phyloP scores from a whole-genome alignment of 2,797 vertebrate species.

The Rhinoraja longicauda region DNA sequence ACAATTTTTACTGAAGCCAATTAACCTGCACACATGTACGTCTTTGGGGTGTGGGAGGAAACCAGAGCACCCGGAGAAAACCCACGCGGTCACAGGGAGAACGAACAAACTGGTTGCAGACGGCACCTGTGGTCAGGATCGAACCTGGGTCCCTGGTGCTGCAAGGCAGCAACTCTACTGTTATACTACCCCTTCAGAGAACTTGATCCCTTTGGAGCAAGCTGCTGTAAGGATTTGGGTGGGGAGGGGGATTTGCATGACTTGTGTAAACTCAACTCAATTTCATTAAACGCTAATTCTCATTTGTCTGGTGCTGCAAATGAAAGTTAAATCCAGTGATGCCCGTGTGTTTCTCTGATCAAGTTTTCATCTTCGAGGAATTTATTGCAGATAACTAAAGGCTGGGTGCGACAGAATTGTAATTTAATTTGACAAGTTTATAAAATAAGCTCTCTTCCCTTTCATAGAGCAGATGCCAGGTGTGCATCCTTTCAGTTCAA shows the following conservation, averaged over 20 bases:
- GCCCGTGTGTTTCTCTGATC: neutral
- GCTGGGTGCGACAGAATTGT: neutral
- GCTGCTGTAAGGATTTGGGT: no score
- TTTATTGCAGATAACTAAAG: neutral
- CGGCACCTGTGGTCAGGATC: no score
- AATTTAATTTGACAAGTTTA: conserved; percentile 15
- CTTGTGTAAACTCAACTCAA: neutral
- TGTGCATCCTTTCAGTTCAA: neutral
- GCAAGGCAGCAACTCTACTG: no score
- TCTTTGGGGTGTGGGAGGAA: no score
- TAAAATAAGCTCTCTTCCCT: neutral
- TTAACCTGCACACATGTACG: no score
- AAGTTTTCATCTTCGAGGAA: neutral
- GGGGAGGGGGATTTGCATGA: neutral
- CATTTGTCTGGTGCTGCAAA: neutral
- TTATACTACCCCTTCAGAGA: no score
- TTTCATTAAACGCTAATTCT: neutral
- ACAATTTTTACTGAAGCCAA: no score
- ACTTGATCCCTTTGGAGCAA: no score
- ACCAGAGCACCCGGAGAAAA: no score
- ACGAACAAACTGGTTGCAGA: no score
- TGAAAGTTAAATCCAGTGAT: neutral
- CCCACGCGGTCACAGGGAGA: no score
- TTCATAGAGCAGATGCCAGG: neutral
- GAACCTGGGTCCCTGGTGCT: no score